Percentiles rank a stretch among this genome's conserved stretches.
Conservation (phyloP, 1,140 invertebrate genomes). For the Drosophila simulans region DNA sequence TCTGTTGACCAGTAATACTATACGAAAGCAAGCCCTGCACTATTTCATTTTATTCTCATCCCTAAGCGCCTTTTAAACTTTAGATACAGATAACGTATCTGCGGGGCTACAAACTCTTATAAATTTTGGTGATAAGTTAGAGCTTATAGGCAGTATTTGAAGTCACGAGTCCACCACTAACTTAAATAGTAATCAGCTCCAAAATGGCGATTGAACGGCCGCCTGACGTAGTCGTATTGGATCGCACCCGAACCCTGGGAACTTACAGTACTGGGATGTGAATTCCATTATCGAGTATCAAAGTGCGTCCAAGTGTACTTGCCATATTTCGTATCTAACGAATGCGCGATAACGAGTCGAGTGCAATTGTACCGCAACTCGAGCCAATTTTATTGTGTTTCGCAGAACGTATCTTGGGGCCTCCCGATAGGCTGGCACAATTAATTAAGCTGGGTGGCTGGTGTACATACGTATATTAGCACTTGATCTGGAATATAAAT, state of each 20-base stretch:
- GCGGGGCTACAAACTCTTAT: not conserved
- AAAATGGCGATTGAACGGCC: slow-evolving; percentile 14
- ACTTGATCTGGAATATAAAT: slow-evolving; percentile 19
- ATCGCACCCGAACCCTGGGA: slow-evolving; percentile 3
- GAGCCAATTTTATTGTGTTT: slow-evolving; percentile 35
- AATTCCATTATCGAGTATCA: not conserved
- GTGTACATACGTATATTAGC: slow-evolving; percentile 7
- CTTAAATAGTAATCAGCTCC: slow-evolving; percentile 11
- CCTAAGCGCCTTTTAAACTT: not conserved
- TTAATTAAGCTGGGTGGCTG: slow-evolving; percentile 38
- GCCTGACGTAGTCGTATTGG: slow-evolving; percentile 18
- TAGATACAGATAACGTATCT: slow-evolving; percentile 19
- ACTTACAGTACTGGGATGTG: not conserved
- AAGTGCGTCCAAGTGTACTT: slow-evolving; percentile 27
- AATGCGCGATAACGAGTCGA: slow-evolving; percentile 24
- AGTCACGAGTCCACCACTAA: slow-evolving; percentile 39
- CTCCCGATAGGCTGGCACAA: slow-evolving; percentile 10
- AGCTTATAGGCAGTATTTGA: slow-evolving; percentile 11
- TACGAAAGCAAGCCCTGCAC: no score
- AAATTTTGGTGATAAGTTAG: slow-evolving; percentile 25
- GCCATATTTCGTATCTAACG: slow-evolving; percentile 13
- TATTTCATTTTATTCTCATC: not conserved
- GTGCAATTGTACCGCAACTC: slow-evolving; percentile 23
- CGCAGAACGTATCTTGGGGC: slow-evolving; percentile 24
- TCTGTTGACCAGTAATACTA: no score